These are phyloP conservation scores for Cisticola juncidis DNA, from an alignment of 2,113 vertebrate genomes.

Conservation along the genomic window DNA sequence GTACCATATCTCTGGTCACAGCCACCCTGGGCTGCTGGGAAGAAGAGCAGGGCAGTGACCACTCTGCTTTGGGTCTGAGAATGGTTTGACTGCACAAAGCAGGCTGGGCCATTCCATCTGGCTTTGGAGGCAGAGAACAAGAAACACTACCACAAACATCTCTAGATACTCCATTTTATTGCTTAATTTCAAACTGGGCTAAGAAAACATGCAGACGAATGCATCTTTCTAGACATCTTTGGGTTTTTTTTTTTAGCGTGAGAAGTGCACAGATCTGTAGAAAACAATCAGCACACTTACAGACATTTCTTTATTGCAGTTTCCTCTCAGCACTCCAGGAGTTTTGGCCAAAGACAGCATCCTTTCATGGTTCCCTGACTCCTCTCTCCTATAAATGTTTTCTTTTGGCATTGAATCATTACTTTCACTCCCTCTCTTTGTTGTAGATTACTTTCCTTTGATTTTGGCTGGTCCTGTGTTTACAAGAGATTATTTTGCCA, in stretches of 20 bases:
- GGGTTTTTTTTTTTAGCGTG: not conserved
- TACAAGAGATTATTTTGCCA: constrained; percentile 21
- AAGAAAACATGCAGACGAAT: not conserved
- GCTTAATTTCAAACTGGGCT: not conserved
- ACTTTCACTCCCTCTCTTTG: not conserved
- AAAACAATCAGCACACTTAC: not conserved
- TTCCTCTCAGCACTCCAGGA: not conserved
- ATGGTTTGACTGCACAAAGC: not conserved
- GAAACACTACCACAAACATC: not conserved
- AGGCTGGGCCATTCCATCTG: not conserved
- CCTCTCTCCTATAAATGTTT: constrained; percentile 29
- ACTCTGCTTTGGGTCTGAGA: not conserved
- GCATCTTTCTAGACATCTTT: not conserved
- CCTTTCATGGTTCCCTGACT: constrained; percentile 13
- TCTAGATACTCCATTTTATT: not conserved
- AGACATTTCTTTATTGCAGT: not conserved
- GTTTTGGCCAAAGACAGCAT: constrained; percentile 12
- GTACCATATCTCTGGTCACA: not conserved
- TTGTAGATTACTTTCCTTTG: constrained; percentile 1
- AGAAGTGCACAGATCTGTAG: not conserved
- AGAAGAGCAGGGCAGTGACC: accelerated
- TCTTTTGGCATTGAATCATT: constrained; percentile 32
- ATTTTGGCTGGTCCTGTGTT: not conserved
- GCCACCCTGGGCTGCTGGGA: accelerated
- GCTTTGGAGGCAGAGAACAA: not conserved